Base-by-base conservation (phyloP, 2,888 invertebrate species). In the Acrocera orbiculus region DNA sequence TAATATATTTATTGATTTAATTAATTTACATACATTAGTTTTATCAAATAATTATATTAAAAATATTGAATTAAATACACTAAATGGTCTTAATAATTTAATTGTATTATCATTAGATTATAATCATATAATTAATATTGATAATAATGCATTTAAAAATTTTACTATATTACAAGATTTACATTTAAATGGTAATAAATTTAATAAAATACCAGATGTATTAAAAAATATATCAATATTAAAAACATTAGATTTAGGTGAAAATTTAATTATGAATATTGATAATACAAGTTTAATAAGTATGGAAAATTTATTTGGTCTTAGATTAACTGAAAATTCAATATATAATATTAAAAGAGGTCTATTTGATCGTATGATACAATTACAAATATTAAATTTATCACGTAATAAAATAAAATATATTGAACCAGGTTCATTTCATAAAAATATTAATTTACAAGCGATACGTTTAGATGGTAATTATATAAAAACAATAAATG, bases 401-500 rank as follows among this genome's bases (percentile, higher is more conserved):
- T 86, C 89, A 9, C 70, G 82, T 32, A 92, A 92, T 60, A 76
- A 74, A 56, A 72, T 90, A 39, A 71, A 70, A 46, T 64, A 66
- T 40, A 71, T 90, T 19, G 81, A 87, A 50, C 73, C 73, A 37
- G 82, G 78, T 13, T 73, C 83, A 14, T 85, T 90, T 49, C 74
- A 81, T 48, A 66, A 70, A 33, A 76, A 82, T 52, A 67, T 67
- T 9, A 78, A 77, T 52, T 64, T 90, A 42, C 83, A 87, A 62
- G 85, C 86, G n/a, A 76, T 90, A 43, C 67, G 87, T 43, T 61
- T 90, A 45, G 89, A 90, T 56, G 78, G 79, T 34, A 92, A 92
- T 66, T 70, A 71, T 47, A 63, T 90, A 39, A 75, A 75, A 44
- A 78, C 83, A 55, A 74, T 90, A 43, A 77, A 76, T 48, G 81